Evolutionary conservation across 2,113 vertebrate species (phyloP).

Genomic region (Petroica traversi): DNA sequence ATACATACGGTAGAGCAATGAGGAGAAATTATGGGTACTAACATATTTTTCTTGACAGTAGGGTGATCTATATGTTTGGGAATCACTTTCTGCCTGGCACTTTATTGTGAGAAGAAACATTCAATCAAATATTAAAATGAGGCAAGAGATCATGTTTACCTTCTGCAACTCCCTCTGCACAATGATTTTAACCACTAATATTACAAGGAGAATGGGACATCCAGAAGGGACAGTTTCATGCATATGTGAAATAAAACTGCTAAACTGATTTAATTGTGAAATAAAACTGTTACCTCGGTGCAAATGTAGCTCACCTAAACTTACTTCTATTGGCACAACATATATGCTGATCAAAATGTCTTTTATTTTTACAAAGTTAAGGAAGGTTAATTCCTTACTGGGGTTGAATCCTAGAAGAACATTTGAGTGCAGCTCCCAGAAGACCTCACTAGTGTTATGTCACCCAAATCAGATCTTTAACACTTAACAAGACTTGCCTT

Average conservation of each 20-base stretch:
- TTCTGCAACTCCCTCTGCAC: background rate
- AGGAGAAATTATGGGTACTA: background rate
- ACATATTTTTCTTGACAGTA: background rate
- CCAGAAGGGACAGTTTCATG: background rate
- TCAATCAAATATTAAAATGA: background rate
- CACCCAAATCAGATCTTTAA: conserved; percentile 39
- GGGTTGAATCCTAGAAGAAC: background rate
- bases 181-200: background rate
- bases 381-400: background rate
- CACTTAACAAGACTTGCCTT: conserved; percentile 26
- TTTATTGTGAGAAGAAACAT: background rate
- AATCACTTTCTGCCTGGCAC: background rate
- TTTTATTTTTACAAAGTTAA: background rate
- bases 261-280: background rate
- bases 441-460: background rate
- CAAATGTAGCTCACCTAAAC: background rate
- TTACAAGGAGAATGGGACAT: background rate
- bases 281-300: background rate
- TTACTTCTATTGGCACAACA: background rate
- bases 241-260: background rate
- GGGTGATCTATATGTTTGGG: background rate
- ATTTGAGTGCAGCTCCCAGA: background rate
- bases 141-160: background rate
- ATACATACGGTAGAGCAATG: background rate
- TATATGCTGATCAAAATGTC: background rate